Conservation (phyloP, 1,140 invertebrate genomes). For the Tribolium castaneum region DNA sequence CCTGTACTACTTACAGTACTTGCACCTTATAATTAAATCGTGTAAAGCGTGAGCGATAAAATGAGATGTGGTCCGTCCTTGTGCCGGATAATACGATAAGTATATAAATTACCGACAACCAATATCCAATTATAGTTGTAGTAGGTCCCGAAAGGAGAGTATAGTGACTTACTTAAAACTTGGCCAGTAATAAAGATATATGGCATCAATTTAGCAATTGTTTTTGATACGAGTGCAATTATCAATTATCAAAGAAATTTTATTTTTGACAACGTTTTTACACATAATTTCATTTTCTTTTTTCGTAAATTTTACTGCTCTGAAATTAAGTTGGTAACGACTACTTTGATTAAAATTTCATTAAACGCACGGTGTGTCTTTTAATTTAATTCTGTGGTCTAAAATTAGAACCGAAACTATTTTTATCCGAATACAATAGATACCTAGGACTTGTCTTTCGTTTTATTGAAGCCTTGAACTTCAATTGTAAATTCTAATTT, state of each 20-base stretch:
- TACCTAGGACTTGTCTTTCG: background rate
- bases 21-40: background rate
- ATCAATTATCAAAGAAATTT: too few species aligned
- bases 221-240: background rate
- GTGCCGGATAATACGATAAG: background rate
- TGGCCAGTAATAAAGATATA: background rate
- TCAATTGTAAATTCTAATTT: background rate
- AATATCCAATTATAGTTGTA: conserved; percentile 8
- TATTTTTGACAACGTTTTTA: too few species aligned
- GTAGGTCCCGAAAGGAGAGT: background rate
- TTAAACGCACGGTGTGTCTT: background rate
- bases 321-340: too few species aligned
- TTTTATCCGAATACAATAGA: background rate
- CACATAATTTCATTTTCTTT: too few species aligned
- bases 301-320: too few species aligned
- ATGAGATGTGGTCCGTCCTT: background rate
- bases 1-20: background rate
- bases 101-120: conserved; percentile 14
- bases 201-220: conserved; percentile 26
- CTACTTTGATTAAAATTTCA: too few species aligned
- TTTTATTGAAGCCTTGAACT: conserved; percentile 1
- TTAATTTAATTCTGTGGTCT: background rate
- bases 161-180: background rate
- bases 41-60: background rate
- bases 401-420: background rate